phyloP scores from a whole-genome alignment of 2,888 invertebrate species.

The Sturmia bella region DNA sequence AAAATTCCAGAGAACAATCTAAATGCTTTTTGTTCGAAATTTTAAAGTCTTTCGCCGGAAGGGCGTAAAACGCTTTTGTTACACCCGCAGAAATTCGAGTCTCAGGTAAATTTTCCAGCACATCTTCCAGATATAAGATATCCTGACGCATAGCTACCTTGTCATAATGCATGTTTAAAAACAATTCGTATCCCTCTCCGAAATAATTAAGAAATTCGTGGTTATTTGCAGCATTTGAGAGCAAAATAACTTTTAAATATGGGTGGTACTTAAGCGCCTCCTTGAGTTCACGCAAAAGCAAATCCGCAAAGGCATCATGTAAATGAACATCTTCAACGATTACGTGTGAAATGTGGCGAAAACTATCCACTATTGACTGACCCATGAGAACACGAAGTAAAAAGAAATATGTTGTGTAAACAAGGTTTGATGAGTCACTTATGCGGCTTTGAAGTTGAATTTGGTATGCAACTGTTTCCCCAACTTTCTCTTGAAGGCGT shows the following conservation, averaged over 20 bases:
- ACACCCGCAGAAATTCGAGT: constrained; percentile 44
- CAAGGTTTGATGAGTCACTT: constrained; percentile 74
- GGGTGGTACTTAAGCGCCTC: constrained; percentile 87
- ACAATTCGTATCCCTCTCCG: constrained; percentile 71
- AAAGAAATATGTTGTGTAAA: constrained; percentile 75
- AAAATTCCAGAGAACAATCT: constrained; percentile 80
- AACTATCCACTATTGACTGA: constrained; percentile 83
- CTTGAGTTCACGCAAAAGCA: constrained; percentile 90
- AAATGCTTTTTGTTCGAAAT: constrained; percentile 35
- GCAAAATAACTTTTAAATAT: constrained; percentile 90
- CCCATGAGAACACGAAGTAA: constrained; percentile 91
- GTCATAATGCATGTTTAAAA: constrained; percentile 26
- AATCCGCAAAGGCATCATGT: constrained; percentile 94
- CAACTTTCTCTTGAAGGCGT: constrained; percentile 87
- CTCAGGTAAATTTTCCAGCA: constrained; percentile 60
- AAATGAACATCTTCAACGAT: constrained; percentile 97
- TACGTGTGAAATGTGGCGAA: constrained; percentile 86
- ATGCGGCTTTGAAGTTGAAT: constrained; percentile 74
- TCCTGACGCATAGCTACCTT: constrained; percentile 22
- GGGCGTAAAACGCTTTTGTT: constrained; percentile 50
- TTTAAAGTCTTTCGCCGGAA: constrained; percentile 30
- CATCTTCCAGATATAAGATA: constrained; percentile 70
- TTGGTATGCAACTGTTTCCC: constrained; percentile 86
- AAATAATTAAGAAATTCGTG: constrained; percentile 71
- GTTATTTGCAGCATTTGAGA: constrained; percentile 87